phyloP scores from a whole-genome alignment of 2,113 vertebrate species.

The Xyrauchen texanus region DNA sequence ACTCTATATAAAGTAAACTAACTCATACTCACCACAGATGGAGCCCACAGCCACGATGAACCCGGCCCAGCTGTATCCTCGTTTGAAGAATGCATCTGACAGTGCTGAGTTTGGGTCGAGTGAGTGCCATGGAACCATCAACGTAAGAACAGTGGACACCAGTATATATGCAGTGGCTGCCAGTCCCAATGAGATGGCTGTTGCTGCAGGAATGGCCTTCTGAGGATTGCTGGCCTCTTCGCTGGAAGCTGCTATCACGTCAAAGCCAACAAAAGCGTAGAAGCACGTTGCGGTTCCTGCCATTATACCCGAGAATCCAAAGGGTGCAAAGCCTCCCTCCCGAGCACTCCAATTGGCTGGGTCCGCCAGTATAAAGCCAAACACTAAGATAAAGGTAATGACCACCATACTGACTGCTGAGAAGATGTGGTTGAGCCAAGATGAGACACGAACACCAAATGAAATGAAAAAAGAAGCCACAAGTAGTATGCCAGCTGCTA shows the following conservation, averaged over 20 bases:
- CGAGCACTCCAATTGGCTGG: constrained; percentile 85
- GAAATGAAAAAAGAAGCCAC: constrained; percentile 87
- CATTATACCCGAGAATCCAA: constrained; percentile 88
- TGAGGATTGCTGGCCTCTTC: constrained; percentile 92
- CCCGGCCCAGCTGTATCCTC: constrained; percentile 93
- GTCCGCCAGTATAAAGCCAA: constrained; percentile 87
- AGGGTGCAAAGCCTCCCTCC: constrained; percentile 90
- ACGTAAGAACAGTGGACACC: constrained; percentile 87
- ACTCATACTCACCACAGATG: constrained; percentile 88
- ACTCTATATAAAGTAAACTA: too few relatives aligned
- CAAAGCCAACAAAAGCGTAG: constrained; percentile 94
- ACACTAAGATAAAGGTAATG: constrained; percentile 86
- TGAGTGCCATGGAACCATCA: constrained; percentile 92
- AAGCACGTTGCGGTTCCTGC: constrained; percentile 94
- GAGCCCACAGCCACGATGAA: constrained; percentile 89
- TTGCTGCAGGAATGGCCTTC: constrained; percentile 86
- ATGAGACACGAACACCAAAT: constrained; percentile 91
- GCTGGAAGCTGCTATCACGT: constrained; percentile 91
- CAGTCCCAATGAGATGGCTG: constrained; percentile 82
- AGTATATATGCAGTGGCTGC: constrained; percentile 86
- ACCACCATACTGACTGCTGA: constrained; percentile 82
- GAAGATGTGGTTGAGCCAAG: constrained; percentile 94
- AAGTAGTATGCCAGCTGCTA: constrained; percentile 84
- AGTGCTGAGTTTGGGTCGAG: constrained; percentile 90
- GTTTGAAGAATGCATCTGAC: constrained; percentile 89